Conservation (phyloP, 2,888 invertebrate species). For the Drosophila rellima region DNA sequence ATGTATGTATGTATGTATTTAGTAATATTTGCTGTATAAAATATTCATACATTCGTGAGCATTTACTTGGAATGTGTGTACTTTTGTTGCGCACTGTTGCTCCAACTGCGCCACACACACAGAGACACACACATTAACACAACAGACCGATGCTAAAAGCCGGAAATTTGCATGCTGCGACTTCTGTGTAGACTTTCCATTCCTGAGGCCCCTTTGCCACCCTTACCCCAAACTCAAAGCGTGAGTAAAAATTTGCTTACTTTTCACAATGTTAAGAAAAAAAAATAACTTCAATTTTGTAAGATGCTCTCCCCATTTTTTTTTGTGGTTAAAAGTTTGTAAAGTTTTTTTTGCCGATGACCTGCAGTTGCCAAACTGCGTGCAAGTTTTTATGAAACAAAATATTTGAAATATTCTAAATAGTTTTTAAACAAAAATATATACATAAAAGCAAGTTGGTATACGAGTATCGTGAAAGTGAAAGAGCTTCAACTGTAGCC, state of each 20-base stretch:
- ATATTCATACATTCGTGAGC: slow-evolving; percentile 78
- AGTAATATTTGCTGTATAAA: slow-evolving; percentile 74
- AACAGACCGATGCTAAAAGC: slow-evolving; percentile 38
- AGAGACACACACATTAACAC: slow-evolving; percentile 13
- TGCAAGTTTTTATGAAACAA: slow-evolving; percentile 15
- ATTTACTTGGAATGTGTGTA: slow-evolving; percentile 63
- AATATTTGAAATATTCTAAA: slow-evolving; percentile 8
- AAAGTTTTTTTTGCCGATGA: slow-evolving; percentile 39
- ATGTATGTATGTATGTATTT: slow-evolving; percentile 51
- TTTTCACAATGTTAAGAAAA: slow-evolving; percentile 52
- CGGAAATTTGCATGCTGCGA: slow-evolving; percentile 56
- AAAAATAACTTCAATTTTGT: slow-evolving; percentile 14
- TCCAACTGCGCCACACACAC: slow-evolving; percentile 6
- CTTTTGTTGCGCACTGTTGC: slow-evolving; percentile 55
- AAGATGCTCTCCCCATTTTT: background rate
- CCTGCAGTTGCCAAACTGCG: slow-evolving; percentile 36
- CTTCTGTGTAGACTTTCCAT: slow-evolving; percentile 20
- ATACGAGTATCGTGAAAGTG: background rate
- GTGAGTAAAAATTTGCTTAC: slow-evolving; percentile 66
- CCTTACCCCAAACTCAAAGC: slow-evolving; percentile 7
- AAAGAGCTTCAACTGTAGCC: background rate
- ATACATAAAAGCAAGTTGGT: slow-evolving; percentile 1
- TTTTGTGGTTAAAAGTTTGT: slow-evolving; percentile 49
- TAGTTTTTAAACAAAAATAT: slow-evolving; percentile 8
- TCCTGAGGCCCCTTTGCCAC: background rate